phyloP scores from a whole-genome alignment of 2,113 vertebrate species.

The Melanerpes aurifrons region DNA sequence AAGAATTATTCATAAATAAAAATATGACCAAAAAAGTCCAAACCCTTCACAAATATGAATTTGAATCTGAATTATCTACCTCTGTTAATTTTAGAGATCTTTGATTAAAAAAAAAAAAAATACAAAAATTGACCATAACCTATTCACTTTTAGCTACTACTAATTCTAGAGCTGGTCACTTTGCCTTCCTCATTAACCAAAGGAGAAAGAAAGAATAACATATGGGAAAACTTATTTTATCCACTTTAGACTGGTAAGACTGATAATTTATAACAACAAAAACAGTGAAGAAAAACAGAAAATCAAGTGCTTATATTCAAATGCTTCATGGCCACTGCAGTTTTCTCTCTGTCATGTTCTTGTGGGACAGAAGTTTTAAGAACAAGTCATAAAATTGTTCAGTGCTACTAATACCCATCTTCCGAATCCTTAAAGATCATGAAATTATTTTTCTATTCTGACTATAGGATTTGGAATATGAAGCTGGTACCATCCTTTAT shows the following conservation, averaged over 20 bases:
- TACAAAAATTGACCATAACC: not conserved
- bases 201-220: not conserved
- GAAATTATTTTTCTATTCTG: not conserved
- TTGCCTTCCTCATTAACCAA: not conserved
- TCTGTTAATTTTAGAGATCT: not conserved
- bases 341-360: not conserved
- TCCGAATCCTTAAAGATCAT: not conserved
- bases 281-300: not conserved
- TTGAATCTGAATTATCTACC: not conserved
- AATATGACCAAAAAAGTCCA: not conserved
- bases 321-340: accelerated
- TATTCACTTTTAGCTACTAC: not conserved
- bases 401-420: not conserved
- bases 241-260: not conserved
- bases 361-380: not conserved
- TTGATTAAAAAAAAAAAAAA: not conserved
- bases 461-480: not conserved
- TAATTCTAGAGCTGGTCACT: not conserved
- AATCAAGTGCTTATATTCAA: not conserved
- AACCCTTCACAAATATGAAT: not conserved
- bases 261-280: not conserved
- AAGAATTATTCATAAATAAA: not conserved
- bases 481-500: accelerated
- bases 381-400: not conserved
- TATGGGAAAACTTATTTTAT: accelerated